phyloP scores from a whole-genome alignment of 1,140 invertebrate species.

The Bombus difficillimus region DNA sequence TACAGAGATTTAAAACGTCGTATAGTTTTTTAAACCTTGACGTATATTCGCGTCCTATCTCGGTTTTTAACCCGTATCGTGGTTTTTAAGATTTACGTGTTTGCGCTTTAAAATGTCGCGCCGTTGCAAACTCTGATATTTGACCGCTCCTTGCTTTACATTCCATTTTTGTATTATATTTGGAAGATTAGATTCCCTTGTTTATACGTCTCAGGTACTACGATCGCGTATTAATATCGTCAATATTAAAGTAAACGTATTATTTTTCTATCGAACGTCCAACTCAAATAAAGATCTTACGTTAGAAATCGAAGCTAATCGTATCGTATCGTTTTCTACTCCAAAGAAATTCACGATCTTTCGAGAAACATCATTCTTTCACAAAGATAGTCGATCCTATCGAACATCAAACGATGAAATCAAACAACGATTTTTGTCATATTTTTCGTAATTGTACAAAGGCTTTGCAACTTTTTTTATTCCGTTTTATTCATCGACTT shows the following conservation, averaged over 20 bases:
- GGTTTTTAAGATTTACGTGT: constrained; percentile 7
- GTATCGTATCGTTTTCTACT: too few relatives aligned
- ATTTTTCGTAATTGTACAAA: not conserved
- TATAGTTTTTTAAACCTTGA: not conserved
- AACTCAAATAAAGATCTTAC: not conserved
- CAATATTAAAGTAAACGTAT: too few relatives aligned
- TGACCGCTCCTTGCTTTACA: constrained; percentile 34
- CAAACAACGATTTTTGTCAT: not conserved
- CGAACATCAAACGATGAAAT: not conserved
- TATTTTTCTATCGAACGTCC: not conserved
- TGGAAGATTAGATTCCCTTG: constrained; percentile 29
- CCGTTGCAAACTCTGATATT: not conserved
- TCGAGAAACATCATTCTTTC: not conserved
- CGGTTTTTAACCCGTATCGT: not conserved
- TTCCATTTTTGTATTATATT: constrained; percentile 18
- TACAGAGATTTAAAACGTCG: not conserved
- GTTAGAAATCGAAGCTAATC: not conserved
- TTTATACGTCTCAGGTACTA: not conserved
- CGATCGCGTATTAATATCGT: not conserved
- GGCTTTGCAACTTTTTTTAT: too few relatives aligned
- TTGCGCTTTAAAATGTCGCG: not conserved
- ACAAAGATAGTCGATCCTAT: not conserved
- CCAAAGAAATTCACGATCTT: fast-evolving
- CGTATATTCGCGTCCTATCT: not conserved
- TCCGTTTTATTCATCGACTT: too few relatives aligned